phyloP scores from a whole-genome alignment of 1,140 invertebrate species.

The Cyphomyrmex costatus region DNA sequence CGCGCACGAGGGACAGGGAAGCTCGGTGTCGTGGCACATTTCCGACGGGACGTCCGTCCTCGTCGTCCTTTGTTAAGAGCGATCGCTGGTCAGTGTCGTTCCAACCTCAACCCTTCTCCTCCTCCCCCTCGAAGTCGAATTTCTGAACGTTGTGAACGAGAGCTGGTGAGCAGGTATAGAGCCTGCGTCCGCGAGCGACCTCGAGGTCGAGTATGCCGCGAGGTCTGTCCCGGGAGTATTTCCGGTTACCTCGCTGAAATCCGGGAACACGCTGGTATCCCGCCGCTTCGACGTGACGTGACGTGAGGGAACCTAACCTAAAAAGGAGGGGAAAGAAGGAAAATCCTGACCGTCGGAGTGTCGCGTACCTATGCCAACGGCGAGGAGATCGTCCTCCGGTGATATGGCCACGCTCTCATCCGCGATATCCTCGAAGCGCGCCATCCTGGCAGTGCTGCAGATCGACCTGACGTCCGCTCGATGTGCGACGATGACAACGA shows the following conservation, averaged over 20 bases:
- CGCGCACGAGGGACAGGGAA: constrained; percentile 31
- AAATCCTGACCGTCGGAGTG: not conserved
- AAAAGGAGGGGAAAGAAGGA: constrained; percentile 24
- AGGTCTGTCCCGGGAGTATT: constrained; percentile 14
- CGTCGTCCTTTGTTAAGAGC: constrained; percentile 14
- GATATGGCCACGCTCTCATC: constrained; percentile 61
- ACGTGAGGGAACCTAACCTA: constrained; percentile 73
- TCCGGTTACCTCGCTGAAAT: constrained; percentile 32
- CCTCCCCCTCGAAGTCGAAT: constrained; percentile 13
- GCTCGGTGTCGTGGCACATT: constrained; percentile 35
- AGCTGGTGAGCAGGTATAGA: constrained; percentile 20
- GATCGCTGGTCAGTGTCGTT: constrained; percentile 38
- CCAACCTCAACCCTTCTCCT: constrained; percentile 62
- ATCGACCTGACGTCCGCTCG: constrained; percentile 12
- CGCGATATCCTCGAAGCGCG: constrained; percentile 16
- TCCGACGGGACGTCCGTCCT: constrained; percentile 28
- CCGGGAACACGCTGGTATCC: constrained; percentile 48
- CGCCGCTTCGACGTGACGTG: constrained; percentile 57
- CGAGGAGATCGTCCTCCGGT: constrained; percentile 39
- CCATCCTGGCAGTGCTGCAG: not conserved
- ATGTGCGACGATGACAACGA: constrained; percentile 7
- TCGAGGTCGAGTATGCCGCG: constrained; percentile 46
- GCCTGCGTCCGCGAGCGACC: constrained; percentile 42
- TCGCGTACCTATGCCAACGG: not conserved
- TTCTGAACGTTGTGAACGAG: not conserved